Evolutionary conservation across 2,888 invertebrate species (phyloP).

Genomic region (Drosophila pseudotakahashii): DNA sequence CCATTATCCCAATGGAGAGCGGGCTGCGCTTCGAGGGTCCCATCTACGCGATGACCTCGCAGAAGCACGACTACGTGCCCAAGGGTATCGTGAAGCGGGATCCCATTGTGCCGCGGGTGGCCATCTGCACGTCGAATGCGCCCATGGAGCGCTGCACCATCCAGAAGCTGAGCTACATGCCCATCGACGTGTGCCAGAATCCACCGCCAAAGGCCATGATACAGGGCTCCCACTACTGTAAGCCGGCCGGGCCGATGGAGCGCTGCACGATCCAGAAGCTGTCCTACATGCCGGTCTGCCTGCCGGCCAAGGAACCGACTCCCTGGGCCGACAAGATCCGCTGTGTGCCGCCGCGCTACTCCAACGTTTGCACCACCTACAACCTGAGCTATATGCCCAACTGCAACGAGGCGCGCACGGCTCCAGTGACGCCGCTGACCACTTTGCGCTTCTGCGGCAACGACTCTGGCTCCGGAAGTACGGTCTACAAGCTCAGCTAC

Average conservation of each 20-base stretch:
- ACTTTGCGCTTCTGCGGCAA: constrained; percentile 76
- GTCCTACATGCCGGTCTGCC: constrained; percentile 85
- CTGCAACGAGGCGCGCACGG: constrained; percentile 69
- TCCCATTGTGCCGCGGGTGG: constrained; percentile 66
- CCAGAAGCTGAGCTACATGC: constrained; percentile 82
- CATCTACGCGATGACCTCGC: constrained; percentile 89
- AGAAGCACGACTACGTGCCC: constrained; percentile 89
- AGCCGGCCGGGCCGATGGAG: constrained; percentile 78
- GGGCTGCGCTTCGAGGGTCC: constrained; percentile 85
- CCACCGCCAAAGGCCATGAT: constrained; percentile 80
- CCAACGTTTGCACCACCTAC: constrained; percentile 82
- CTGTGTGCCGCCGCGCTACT: constrained; percentile 78
- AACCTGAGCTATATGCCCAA: constrained; percentile 83
- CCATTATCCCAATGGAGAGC: constrained; percentile 80
- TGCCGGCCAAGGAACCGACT: constrained; percentile 81
- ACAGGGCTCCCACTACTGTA: constrained; percentile 66
- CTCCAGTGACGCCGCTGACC: constrained; percentile 67
- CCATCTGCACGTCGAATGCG: constrained; percentile 72
- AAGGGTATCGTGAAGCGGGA: constrained; percentile 85
- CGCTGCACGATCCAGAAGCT: constrained; percentile 85
- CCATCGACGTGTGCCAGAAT: constrained; percentile 79
- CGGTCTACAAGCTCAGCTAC: constrained; percentile 82
- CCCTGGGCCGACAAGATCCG: constrained; percentile 82
- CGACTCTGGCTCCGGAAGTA: constrained; percentile 74
- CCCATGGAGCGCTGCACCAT: constrained; percentile 82